Percentiles rank a stretch among this genome's conserved stretches.
Conservation (phyloP, 2,888 invertebrate genomes). For the Melanchra persicariae region DNA sequence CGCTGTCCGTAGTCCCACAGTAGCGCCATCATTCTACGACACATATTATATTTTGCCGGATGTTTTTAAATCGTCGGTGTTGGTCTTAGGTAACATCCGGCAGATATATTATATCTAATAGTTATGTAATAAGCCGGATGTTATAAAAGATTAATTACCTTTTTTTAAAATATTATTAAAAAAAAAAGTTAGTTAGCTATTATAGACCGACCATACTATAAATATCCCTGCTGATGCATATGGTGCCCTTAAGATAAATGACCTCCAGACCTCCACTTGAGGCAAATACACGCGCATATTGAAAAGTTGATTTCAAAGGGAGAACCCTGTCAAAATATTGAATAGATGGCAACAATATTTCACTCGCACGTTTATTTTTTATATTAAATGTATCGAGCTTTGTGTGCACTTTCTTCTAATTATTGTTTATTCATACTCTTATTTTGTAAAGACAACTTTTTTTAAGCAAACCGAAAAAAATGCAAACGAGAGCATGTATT, state of each 20-base stretch:
- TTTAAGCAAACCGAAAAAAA: background rate
- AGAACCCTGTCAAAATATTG: constrained; percentile 48
- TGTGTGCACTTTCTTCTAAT: constrained; percentile 15
- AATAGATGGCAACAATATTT: constrained; percentile 41
- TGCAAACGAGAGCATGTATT: no score
- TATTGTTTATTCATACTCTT: background rate
- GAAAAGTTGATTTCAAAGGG: constrained; percentile 63
- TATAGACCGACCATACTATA: background rate
- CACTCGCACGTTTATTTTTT: constrained; percentile 21
- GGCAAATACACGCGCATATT: constrained; percentile 60
- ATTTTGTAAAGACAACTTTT: background rate
- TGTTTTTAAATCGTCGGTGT: background rate
- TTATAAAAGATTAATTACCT: no score
- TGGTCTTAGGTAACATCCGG: constrained; percentile 1
- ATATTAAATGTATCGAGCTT: constrained; percentile 23
- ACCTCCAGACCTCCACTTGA: constrained; percentile 40
- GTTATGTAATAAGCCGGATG: no score
- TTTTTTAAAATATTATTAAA: no score
- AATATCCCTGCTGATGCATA: background rate
- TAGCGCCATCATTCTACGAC: no score
- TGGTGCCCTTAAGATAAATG: constrained; percentile 60
- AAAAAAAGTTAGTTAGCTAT: background rate
- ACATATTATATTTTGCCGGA: background rate
- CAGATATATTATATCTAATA: no score
- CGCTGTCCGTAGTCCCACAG: no score